phyloP scores from a whole-genome alignment of 2,888 invertebrate genomes.

The Opisthograptis luteolata region DNA sequence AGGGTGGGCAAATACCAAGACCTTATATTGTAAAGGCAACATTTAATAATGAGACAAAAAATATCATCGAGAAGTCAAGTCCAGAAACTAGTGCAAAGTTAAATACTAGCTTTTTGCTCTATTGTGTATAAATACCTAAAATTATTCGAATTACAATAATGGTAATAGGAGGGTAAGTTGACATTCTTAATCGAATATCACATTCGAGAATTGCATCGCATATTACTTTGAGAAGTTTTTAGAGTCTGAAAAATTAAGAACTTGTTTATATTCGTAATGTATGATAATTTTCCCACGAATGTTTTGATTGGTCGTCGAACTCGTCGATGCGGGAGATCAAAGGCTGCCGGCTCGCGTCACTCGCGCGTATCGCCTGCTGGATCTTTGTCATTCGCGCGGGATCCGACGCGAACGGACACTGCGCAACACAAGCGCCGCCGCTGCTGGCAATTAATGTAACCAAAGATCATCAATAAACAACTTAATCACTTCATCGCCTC shows the following conservation, averaged over 20 bases:
- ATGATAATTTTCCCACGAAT: slow-evolving; percentile 51
- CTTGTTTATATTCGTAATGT: neutral
- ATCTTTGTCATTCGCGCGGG: slow-evolving; percentile 79
- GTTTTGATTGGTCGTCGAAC: slow-evolving; percentile 77
- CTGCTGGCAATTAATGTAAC: slow-evolving; percentile 80
- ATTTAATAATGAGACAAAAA: slow-evolving; percentile 69
- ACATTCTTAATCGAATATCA: neutral
- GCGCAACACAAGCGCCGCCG: slow-evolving; percentile 61
- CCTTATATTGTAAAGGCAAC: slow-evolving; percentile 76
- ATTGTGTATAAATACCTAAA: slow-evolving; percentile 47
- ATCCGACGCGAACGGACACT: slow-evolving; percentile 62
- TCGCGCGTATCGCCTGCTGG: slow-evolving; percentile 63
- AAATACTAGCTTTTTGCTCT: slow-evolving; percentile 40
- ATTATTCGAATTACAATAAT: slow-evolving; percentile 45
- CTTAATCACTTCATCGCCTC: slow-evolving; percentile 80
- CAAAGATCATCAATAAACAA: slow-evolving; percentile 82
- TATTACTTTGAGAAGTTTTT: slow-evolving; percentile 21
- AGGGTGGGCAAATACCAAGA: slow-evolving; percentile 67
- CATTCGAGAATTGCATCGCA: neutral
- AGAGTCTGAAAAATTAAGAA: slow-evolving; percentile 6
- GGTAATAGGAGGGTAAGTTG: slow-evolving; percentile 32
- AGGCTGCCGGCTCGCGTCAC: slow-evolving; percentile 62
- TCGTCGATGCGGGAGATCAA: slow-evolving; percentile 70
- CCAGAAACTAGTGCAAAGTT: slow-evolving; percentile 62
- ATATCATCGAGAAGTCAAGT: slow-evolving; percentile 50